Evolutionary conservation across 2,888 invertebrate species (phyloP).

Genomic region (Yponomeuta malinellus): DNA sequence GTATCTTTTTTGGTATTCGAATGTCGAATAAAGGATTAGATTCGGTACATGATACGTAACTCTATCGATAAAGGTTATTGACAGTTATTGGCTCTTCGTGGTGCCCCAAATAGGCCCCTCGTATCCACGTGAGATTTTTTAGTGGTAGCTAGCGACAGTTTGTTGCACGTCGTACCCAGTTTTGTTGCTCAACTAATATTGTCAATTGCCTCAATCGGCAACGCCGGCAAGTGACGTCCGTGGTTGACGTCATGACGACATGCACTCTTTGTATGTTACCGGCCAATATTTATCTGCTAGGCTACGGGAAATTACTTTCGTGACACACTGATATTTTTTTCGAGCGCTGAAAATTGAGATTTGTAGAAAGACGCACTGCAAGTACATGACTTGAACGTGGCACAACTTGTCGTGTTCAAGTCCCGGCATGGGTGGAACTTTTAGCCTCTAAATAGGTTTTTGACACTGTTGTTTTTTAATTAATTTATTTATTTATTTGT

Average conservation of each 20-base stretch:
- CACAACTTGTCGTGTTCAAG: too few relatives aligned
- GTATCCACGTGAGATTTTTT: too few relatives aligned
- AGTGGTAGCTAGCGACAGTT: background rate
- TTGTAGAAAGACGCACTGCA: background rate
- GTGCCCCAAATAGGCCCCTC: too few relatives aligned
- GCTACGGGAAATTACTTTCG: background rate
- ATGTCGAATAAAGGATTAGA: too few relatives aligned
- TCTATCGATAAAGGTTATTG: too few relatives aligned
- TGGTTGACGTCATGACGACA: conserved; percentile 59
- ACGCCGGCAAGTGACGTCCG: background rate
- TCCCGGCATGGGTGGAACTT: too few relatives aligned
- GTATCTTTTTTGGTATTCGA: too few relatives aligned
- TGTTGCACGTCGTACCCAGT: background rate
- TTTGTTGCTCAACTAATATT: conserved; percentile 39
- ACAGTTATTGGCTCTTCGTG: too few relatives aligned
- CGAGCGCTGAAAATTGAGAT: background rate
- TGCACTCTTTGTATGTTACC: conserved; percentile 41
- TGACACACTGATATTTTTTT: background rate
- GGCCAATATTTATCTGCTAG: background rate
- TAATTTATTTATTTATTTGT: too few relatives aligned
- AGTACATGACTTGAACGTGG: background rate
- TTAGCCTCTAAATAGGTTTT: too few relatives aligned
- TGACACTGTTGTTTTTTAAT: too few relatives aligned
- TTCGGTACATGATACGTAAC: too few relatives aligned
- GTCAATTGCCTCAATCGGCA: conserved; percentile 48